These are phyloP conservation scores for Dorcus parallelipipedus DNA, from an alignment of 2,888 invertebrate species.

Conservation along the genomic window DNA sequence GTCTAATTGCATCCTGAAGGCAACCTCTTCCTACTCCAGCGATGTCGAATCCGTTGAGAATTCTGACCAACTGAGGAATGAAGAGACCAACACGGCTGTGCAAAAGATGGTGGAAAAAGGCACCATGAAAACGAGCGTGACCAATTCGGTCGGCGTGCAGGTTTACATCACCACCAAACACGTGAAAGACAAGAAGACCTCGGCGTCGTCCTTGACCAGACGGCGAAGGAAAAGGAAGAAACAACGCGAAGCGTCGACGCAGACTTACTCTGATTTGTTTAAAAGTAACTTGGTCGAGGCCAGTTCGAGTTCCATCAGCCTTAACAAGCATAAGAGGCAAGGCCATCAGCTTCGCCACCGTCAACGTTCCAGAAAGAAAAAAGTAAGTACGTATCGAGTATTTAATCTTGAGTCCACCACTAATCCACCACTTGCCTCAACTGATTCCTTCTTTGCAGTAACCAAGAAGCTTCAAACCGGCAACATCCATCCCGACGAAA, in stretches of 20 bases:
- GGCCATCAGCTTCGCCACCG: no score
- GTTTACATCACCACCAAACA: background rate
- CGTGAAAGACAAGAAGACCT: constrained; percentile 6
- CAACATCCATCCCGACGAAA: no score
- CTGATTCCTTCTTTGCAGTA: no score
- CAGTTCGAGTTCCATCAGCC: background rate
- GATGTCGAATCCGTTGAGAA: background rate
- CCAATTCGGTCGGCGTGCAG: constrained; percentile 7
- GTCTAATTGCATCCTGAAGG: background rate
- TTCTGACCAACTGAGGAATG: background rate
- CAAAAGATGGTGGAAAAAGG: constrained; percentile 5
- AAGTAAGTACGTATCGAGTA: constrained; percentile 5
- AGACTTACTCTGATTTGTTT: background rate
- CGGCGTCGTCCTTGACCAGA: background rate
- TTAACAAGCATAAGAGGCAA: background rate
- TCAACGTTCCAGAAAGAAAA: background rate
- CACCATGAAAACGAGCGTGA: constrained; percentile 1
- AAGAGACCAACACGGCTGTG: background rate
- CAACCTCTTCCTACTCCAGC: background rate
- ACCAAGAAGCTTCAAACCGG: no score
- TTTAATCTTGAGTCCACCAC: background rate
- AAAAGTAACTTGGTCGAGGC: background rate
- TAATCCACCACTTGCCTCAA: no score
- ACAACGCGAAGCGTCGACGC: background rate
- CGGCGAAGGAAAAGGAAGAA: background rate